Conservation (phyloP, 1,140 invertebrate genomes). For the Parasteatoda tepidariorum region DNA sequence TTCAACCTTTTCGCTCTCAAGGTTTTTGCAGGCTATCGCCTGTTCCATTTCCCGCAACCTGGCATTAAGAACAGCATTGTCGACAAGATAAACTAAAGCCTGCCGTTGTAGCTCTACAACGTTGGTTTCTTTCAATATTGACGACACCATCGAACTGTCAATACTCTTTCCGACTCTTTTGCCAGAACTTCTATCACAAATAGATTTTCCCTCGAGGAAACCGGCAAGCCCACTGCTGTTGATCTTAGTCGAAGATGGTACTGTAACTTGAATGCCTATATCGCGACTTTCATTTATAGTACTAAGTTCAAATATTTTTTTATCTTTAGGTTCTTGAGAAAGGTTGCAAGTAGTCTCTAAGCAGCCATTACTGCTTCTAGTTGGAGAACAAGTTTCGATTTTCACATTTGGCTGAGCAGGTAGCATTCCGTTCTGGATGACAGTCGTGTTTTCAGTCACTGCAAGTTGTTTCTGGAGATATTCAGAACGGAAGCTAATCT, state of each 20-base stretch:
- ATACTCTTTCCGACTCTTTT: constrained; percentile 14
- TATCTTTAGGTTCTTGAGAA: neutral
- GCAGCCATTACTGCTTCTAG: neutral
- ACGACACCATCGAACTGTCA: constrained; percentile 77
- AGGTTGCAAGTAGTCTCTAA: neutral
- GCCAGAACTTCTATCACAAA: neutral
- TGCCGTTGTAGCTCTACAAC: constrained; percentile 84
- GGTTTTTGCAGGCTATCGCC: neutral
- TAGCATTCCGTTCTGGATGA: neutral
- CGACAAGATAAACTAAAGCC: constrained; percentile 82
- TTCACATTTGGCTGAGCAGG: neutral
- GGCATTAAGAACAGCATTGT: constrained; percentile 78
- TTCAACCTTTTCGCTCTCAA: constrained; percentile 26
- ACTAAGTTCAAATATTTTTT: neutral
- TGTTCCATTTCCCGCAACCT: constrained; percentile 38
- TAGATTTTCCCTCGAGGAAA: constrained; percentile 1
- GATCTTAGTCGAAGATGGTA: neutral
- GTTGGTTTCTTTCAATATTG: constrained; percentile 84
- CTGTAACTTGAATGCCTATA: neutral
- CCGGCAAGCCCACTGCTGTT: neutral
- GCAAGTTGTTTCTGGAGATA: constrained; percentile 36
- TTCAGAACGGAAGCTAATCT: constrained; percentile 26
- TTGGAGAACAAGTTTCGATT: neutral
- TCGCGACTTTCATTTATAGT: neutral
- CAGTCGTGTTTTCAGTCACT: neutral